phyloP scores from a whole-genome alignment of 2,113 vertebrate species.

The Platichthys flesus region DNA sequence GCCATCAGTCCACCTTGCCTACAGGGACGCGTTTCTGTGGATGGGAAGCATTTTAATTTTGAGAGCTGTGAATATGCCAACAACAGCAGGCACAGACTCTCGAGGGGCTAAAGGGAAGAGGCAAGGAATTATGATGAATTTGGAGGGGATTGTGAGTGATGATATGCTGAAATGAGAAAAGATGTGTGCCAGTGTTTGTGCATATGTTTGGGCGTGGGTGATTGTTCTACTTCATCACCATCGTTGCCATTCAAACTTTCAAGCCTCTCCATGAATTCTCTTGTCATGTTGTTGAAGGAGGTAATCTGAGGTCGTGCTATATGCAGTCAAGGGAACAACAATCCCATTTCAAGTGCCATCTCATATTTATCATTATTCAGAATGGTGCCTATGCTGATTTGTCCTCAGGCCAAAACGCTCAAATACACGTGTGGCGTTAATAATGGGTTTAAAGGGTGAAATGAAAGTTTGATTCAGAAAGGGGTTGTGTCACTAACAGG shows the following conservation, averaged over 20 bases:
- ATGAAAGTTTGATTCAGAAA: constrained; percentile 14
- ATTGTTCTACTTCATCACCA: not conserved
- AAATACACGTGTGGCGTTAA: not conserved
- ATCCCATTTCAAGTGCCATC: constrained; percentile 8
- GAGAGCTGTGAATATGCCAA: constrained; percentile 45
- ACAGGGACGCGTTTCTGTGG: constrained; percentile 39
- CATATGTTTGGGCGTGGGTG: not conserved
- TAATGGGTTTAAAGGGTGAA: constrained; percentile 6
- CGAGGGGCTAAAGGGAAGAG: constrained; percentile 18
- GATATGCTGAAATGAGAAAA: constrained; percentile 24
- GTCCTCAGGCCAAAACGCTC: constrained; percentile 18
- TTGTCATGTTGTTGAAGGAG: not conserved
- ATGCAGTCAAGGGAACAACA: not conserved
- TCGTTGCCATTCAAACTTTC: not conserved
- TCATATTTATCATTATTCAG: constrained; percentile 26
- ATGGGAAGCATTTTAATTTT: constrained; percentile 62
- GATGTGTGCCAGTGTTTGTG: constrained; percentile 11
- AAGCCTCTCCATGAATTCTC: not conserved
- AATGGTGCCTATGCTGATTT: not conserved
- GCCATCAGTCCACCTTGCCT: constrained; percentile 45
- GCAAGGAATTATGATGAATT: constrained; percentile 31
- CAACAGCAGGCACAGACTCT: constrained; percentile 34
- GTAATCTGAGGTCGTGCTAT: no score
- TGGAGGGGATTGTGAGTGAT: constrained; percentile 22
- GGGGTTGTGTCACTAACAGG: no score